Evolutionary conservation across 1,140 invertebrate species (phyloP).

Genomic region (Liolophura sinensis): DNA sequence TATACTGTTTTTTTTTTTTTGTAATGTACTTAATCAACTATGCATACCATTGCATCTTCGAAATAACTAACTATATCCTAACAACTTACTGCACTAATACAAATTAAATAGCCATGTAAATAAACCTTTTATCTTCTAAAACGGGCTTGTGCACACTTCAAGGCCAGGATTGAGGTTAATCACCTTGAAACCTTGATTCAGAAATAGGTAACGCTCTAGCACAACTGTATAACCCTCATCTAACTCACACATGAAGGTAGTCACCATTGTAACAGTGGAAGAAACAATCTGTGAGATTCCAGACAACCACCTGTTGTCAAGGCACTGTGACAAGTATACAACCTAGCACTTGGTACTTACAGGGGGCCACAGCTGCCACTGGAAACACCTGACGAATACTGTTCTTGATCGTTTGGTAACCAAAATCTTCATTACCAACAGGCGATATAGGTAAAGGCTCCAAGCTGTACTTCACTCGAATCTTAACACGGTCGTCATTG

Average conservation of each 20-base stretch:
- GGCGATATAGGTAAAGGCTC: conserved; percentile 61
- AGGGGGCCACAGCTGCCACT: conserved; percentile 60
- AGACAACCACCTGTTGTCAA: conserved; percentile 31
- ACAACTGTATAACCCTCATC: neutral
- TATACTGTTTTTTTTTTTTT: too few species aligned
- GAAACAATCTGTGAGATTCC: neutral
- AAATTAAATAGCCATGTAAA: too few species aligned
- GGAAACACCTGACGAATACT: conserved; percentile 61
- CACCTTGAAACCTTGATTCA: too few species aligned
- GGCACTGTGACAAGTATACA: conserved; percentile 50
- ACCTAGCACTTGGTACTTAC: conserved; percentile 41
- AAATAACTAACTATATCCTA: too few species aligned
- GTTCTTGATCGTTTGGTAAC: conserved; percentile 60
- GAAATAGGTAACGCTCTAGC: neutral
- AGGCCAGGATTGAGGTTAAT: too few species aligned
- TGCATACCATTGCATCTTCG: too few species aligned
- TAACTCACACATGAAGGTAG: too few species aligned
- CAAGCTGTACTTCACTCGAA: conserved; percentile 45
- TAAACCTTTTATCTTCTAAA: too few species aligned
- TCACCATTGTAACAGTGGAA: too few species aligned
- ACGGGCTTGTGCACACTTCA: too few species aligned
- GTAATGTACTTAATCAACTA: too few species aligned
- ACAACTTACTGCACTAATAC: too few species aligned
- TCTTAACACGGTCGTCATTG: conserved; percentile 59
- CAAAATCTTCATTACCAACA: conserved; percentile 56